These are phyloP conservation scores for Clarias macrocephalus DNA, from an alignment of 2,113 vertebrate species.

Conservation along the genomic window DNA sequence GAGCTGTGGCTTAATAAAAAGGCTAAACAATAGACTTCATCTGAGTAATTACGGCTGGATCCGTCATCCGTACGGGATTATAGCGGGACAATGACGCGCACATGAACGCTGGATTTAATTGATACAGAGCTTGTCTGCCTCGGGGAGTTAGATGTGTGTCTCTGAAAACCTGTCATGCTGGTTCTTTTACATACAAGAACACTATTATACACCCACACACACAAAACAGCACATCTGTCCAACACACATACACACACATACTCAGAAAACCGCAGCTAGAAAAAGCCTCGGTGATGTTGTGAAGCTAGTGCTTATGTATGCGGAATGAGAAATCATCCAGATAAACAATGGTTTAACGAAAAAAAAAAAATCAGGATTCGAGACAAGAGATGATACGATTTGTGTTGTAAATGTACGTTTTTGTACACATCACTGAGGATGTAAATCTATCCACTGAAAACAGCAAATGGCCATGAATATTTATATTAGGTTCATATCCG, in stretches of 20 bases:
- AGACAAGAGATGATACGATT: neutral
- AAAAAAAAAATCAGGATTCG: too few relatives aligned
- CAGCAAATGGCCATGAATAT: constrained; percentile 23
- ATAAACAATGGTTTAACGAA: neutral
- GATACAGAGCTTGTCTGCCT: neutral
- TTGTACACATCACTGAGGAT: neutral
- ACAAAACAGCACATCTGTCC: constrained; percentile 18
- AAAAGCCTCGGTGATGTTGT: neutral
- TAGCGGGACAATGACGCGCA: neutral
- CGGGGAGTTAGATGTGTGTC: neutral
- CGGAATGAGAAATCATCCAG: neutral
- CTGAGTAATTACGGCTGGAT: constrained; percentile 27
- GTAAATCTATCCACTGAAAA: neutral
- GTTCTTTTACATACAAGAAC: constrained; percentile 45
- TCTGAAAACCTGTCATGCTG: constrained; percentile 54
- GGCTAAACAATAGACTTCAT: constrained; percentile 11
- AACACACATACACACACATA: neutral
- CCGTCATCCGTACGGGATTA: constrained; percentile 13
- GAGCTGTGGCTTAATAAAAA: neutral
- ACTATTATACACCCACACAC: neutral
- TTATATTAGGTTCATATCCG: neutral
- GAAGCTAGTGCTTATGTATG: neutral
- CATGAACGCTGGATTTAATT: neutral
- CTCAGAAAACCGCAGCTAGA: neutral
- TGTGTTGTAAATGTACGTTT: neutral